These are phyloP conservation scores for Pyrgilauda ruficollis DNA, from an alignment of 2,113 vertebrate genomes.

Conservation along the genomic window DNA sequence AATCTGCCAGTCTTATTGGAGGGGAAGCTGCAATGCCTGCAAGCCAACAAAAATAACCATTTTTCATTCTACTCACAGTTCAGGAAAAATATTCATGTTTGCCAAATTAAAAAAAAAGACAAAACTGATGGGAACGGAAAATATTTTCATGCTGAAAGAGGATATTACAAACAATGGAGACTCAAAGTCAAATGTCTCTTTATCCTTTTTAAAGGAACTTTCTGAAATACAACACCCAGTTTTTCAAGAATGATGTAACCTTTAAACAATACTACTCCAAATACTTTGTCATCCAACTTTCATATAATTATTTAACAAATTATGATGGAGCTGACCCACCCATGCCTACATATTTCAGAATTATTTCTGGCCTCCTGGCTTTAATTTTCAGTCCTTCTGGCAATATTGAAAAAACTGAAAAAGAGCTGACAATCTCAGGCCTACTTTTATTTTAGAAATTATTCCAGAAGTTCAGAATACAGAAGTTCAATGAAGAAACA, in stretches of 20 bases:
- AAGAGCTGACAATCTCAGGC: not conserved
- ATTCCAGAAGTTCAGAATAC: conserved; percentile 3
- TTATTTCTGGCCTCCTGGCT: conserved; percentile 13
- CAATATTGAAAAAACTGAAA: not conserved
- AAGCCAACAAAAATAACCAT: conserved; percentile 51
- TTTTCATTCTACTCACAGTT: conserved; percentile 32
- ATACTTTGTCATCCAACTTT: not conserved
- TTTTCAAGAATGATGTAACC: conserved; percentile 3
- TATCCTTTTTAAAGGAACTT: conserved; percentile 2
- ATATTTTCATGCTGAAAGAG: conserved; percentile 37
- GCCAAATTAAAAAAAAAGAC: not conserved
- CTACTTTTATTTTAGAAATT: not conserved
- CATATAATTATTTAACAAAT: not conserved
- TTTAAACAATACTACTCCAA: conserved; percentile 20
- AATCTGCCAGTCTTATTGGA: not conserved
- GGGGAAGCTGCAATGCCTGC: not conserved
- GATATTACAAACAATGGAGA: conserved; percentile 47
- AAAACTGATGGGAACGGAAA: conserved; percentile 42
- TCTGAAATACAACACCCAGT: not conserved
- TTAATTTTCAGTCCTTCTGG: conserved; percentile 18
- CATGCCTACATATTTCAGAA: not conserved
- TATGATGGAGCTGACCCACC: not conserved
- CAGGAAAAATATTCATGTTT: conserved; percentile 42
- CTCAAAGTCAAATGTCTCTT: not conserved
- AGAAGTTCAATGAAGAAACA: conserved; percentile 20